These are phyloP conservation scores for Lepus oiostolus DNA, from an alignment of 2,797 vertebrate species.

Conservation along the genomic window DNA sequence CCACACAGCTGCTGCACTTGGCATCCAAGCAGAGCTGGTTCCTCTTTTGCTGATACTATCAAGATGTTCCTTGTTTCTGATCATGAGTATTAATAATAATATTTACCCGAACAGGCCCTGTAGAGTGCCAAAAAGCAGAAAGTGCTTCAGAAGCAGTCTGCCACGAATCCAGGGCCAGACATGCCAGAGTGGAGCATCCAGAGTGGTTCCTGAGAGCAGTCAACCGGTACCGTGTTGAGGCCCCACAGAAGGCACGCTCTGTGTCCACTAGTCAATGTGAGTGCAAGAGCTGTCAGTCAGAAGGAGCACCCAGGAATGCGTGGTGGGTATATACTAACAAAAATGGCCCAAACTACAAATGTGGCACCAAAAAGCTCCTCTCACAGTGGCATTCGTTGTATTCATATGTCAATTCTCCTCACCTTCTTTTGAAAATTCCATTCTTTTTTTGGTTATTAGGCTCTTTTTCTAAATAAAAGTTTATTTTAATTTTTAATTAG, in stretches of 20 bases:
- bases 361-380: background rate
- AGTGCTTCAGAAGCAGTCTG: conserved; percentile 18
- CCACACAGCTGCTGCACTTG: conserved; percentile 43
- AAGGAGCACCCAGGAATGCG: background rate
- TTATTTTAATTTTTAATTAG: too few relatives aligned
- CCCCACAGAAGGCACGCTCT: background rate
- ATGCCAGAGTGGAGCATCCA: background rate
- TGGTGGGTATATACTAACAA: too few relatives aligned
- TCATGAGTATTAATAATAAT: conserved; percentile 74
- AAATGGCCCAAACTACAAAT: background rate
- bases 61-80: conserved; percentile 72
- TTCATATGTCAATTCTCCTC: background rate
- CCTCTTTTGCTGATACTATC: conserved; percentile 58
- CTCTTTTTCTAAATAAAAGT: too few relatives aligned
- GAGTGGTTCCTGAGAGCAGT: background rate
- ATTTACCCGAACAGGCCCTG: conserved; percentile 61
- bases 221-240: background rate
- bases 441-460: background rate
- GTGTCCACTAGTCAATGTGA: too few relatives aligned
- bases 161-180: conserved; percentile 26
- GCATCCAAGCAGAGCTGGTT: conserved; percentile 15
- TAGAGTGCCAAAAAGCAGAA: conserved; percentile 47
- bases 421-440: background rate
- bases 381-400: fast-evolving
- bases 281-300: background rate